phyloP scores from a whole-genome alignment of 2,888 invertebrate species.

The Phaonia tiefii region DNA sequence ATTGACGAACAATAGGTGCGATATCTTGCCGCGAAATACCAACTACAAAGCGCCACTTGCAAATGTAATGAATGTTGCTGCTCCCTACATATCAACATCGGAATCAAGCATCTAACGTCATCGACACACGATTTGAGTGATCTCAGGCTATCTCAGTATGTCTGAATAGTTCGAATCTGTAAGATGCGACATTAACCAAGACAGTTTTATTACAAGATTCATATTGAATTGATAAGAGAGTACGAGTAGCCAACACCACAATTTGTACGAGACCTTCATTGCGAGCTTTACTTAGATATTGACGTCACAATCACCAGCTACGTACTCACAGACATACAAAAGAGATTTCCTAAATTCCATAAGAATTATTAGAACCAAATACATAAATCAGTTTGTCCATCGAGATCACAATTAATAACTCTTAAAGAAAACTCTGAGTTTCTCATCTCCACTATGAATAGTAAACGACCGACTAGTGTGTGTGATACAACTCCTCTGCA shows the following conservation, averaged over 20 bases:
- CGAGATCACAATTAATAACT: not conserved
- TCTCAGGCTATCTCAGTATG: no score
- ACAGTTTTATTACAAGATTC: not conserved
- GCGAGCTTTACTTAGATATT: no score
- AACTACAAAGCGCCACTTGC: constrained; percentile 56
- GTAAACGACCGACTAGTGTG: constrained; percentile 73
- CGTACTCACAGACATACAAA: not conserved
- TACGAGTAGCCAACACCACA: not conserved
- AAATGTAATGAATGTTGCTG: not conserved
- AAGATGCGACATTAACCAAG: no score
- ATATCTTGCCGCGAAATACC: constrained; percentile 2
- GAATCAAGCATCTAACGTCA: not conserved
- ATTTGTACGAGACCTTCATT: no score
- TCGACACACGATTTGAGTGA: not conserved
- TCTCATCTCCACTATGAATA: constrained; percentile 48
- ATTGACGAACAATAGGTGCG: no score
- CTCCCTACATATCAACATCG: not conserved
- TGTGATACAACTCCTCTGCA: constrained; percentile 76
- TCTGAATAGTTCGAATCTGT: no score
- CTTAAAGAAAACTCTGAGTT: not conserved
- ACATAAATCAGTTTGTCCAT: not conserved
- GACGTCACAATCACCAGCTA: not conserved
- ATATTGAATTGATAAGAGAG: constrained; percentile 26
- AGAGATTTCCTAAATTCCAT: not conserved
- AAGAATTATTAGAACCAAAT: not conserved